Percentiles rank a stretch among this genome's conserved stretches.
Conservation (phyloP, 2,113 vertebrate species). For the Peucedramus taeniatus region DNA sequence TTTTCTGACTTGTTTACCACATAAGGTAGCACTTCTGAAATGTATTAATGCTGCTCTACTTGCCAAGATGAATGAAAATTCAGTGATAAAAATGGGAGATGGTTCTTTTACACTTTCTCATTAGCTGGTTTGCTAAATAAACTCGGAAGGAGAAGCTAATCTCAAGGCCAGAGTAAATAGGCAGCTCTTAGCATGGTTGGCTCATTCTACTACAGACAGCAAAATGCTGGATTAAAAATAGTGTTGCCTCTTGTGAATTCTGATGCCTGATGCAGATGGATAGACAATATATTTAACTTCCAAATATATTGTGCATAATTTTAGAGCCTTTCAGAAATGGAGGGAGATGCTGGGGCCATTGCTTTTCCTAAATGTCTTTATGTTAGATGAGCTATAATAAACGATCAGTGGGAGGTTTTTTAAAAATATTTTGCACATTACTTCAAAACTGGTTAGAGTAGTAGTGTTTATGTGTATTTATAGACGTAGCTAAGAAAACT, state of each 20-base stretch:
- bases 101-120: background rate
- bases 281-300: background rate
- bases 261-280: background rate
- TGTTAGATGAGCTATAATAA: background rate
- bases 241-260: background rate
- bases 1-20: background rate
- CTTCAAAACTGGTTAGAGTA: background rate
- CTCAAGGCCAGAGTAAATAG: background rate
- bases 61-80: background rate
- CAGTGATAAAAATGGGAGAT: background rate
- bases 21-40: background rate
- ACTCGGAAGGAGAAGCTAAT: background rate
- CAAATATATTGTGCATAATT: background rate
- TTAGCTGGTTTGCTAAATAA: constrained; percentile 11
- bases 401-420: background rate
- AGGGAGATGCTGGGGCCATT: background rate
- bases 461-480: background rate
- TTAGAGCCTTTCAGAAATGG: background rate
- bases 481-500: background rate
- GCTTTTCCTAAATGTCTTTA: background rate
- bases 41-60: background rate
- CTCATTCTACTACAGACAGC: background rate
- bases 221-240: background rate
- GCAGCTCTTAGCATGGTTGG: background rate
- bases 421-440: background rate